Percentiles rank a stretch among this genome's conserved stretches.
phyloP scores from a whole-genome alignment of 2,113 vertebrate species.

The Melierax canorus region DNA sequence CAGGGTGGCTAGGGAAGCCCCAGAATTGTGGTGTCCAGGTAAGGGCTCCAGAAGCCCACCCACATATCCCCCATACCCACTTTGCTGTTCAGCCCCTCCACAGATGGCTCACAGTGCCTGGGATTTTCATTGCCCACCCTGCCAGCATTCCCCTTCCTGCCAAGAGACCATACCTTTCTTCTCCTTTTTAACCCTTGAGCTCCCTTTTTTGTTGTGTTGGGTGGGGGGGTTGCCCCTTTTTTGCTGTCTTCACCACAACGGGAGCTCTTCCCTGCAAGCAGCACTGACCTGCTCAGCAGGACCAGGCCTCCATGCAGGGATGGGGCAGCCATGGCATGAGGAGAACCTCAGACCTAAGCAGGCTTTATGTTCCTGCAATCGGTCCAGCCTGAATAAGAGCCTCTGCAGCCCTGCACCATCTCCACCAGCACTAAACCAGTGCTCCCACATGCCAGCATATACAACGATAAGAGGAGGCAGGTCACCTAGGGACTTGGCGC shows the following conservation, averaged over 20 bases:
- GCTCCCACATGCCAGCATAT: background rate
- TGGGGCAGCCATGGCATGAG: background rate
- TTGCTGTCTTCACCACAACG: background rate
- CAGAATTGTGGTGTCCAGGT: too few relatives aligned
- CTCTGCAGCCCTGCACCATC: background rate
- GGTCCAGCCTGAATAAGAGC: background rate
- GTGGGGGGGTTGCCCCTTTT: background rate
- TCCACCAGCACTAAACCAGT: background rate
- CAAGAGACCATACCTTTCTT: background rate
- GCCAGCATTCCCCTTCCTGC: background rate
- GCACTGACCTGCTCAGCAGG: background rate
- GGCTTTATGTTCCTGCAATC: background rate
- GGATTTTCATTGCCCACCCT: background rate
- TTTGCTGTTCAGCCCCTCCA: background rate
- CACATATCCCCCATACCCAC: background rate
- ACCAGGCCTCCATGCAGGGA: background rate
- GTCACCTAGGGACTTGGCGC: background rate
- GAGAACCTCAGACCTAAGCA: background rate
- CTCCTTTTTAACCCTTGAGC: background rate
- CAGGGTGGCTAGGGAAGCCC: background rate
- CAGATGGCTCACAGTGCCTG: background rate
- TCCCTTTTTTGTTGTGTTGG: background rate
- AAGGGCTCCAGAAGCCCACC: background rate
- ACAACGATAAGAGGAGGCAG: background rate
- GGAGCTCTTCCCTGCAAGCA: background rate